phyloP scores from a whole-genome alignment of 1,140 invertebrate genomes.

The Diachasma alloeum region DNA sequence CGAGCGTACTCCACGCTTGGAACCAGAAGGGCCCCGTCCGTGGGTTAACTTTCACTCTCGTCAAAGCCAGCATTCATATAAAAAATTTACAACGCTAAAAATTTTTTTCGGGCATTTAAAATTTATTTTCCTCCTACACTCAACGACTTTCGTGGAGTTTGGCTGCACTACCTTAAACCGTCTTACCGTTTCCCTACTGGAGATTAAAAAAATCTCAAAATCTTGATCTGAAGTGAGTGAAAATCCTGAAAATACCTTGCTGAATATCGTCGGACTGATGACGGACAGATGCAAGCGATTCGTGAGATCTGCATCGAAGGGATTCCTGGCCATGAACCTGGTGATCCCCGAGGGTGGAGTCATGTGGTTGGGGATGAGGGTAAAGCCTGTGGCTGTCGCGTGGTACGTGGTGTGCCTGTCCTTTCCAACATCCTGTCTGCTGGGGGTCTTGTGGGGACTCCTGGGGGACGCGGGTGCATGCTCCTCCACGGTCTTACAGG shows the following conservation, averaged over 20 bases:
- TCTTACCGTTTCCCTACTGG: no score
- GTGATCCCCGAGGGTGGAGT: constrained; percentile 59
- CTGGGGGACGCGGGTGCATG: constrained; percentile 4
- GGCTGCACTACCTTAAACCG: no score
- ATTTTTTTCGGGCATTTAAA: no score
- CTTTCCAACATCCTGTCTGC: constrained; percentile 29
- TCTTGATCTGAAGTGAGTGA: no score
- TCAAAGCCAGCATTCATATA: no score
- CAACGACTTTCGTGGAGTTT: no score
- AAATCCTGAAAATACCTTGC: constrained; percentile 52
- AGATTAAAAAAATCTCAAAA: no score
- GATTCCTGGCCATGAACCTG: constrained; percentile 58
- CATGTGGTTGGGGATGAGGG: constrained; percentile 44
- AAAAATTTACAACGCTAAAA: no score
- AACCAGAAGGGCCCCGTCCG: no score
- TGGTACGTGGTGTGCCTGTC: constrained; percentile 26
- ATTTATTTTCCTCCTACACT: no score
- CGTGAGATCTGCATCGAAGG: constrained; percentile 58
- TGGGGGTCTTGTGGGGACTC: constrained; percentile 40
- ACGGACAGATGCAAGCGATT: constrained; percentile 59
- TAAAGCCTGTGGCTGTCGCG: constrained; percentile 30
- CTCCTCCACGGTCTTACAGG: background rate
- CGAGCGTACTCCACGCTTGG: no score
- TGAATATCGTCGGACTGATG: constrained; percentile 59
- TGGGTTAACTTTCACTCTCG: no score